phyloP scores from a whole-genome alignment of 2,797 vertebrate genomes.

The Todus mexicanus region DNA sequence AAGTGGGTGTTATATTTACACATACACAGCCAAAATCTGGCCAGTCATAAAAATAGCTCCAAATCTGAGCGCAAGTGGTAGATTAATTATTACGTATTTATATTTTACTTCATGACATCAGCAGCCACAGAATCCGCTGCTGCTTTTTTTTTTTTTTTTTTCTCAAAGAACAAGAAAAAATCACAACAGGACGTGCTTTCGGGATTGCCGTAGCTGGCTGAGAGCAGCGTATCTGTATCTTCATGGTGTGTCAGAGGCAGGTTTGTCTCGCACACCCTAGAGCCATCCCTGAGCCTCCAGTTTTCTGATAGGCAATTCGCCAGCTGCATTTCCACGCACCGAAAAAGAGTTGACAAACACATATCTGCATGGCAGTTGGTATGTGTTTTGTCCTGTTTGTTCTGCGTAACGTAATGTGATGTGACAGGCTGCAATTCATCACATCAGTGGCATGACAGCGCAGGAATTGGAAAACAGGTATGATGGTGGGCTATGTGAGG shows the following conservation, averaged over 20 bases:
- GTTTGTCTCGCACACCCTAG: slow-evolving; percentile 3
- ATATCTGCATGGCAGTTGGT: slow-evolving; percentile 69
- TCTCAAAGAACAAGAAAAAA: neutral
- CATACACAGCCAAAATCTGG: neutral
- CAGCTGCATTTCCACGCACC: neutral
- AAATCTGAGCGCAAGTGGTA: neutral
- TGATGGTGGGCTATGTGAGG: neutral
- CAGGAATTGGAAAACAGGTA: slow-evolving; percentile 20
- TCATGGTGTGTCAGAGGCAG: neutral
- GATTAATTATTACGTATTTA: neutral
- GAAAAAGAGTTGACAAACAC: slow-evolving; percentile 54
- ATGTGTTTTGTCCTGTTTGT: slow-evolving; percentile 72
- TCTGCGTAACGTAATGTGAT: slow-evolving; percentile 59
- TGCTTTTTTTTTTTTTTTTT: neutral
- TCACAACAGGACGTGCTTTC: neutral
- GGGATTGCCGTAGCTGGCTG: neutral
- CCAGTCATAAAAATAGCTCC: neutral
- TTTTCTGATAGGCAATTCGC: neutral
- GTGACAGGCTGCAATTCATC: slow-evolving; percentile 69
- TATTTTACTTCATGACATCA: neutral
- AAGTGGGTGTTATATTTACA: slow-evolving; percentile 37
- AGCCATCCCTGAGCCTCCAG: slow-evolving; percentile 2
- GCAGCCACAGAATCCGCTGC: neutral
- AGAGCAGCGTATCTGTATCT: neutral
- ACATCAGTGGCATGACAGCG: slow-evolving; percentile 37